Evolutionary conservation across 92 coral and sea anemone genomes (phyloP).

Genomic region (Chrysogorgia sp.): DNA sequence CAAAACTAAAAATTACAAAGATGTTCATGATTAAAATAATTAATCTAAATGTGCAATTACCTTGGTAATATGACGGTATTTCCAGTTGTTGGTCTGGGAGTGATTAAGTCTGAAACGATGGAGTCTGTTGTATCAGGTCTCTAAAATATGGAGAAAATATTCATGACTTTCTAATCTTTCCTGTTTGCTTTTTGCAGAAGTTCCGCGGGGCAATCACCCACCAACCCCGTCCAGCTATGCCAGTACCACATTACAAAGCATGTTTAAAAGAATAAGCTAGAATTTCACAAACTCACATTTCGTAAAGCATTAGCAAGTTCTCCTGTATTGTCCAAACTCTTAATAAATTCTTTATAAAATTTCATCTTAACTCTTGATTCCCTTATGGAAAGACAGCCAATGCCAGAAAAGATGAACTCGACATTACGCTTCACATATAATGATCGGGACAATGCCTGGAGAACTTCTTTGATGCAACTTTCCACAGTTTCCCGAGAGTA

Average conservation of each 20-base stretch:
- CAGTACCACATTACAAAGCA: too few species aligned
- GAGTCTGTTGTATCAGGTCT: conserved; percentile 98
- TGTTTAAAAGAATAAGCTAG: too few species aligned
- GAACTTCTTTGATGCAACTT: conserved; percentile 94
- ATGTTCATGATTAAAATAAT: background rate
- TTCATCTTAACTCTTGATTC: conserved; percentile 97
- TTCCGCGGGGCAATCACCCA: too few species aligned
- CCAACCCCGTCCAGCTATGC: too few species aligned
- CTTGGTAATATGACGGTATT: conserved; percentile 92
- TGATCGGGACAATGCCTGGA: conserved; percentile 90
- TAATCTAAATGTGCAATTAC: conserved; percentile 35
- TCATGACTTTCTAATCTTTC: too few species aligned
- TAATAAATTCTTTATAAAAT: conserved; percentile 89
- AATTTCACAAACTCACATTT: conserved; percentile 94
- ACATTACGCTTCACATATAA: conserved; percentile 92
- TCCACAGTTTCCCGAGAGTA: conserved; percentile 95
- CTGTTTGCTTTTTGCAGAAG: too few species aligned
- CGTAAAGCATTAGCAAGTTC: conserved; percentile 83
- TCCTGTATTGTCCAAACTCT: conserved; percentile 93
- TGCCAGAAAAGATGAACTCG: conserved; percentile 92
- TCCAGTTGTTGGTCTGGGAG: conserved; percentile 90
- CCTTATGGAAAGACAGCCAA: conserved; percentile 88
- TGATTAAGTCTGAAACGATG: conserved; percentile 76
- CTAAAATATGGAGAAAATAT: conserved; percentile 45
- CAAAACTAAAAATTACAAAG: background rate